Conservation (phyloP, 2,113 vertebrate genomes). For the Platycercus adscitus region DNA sequence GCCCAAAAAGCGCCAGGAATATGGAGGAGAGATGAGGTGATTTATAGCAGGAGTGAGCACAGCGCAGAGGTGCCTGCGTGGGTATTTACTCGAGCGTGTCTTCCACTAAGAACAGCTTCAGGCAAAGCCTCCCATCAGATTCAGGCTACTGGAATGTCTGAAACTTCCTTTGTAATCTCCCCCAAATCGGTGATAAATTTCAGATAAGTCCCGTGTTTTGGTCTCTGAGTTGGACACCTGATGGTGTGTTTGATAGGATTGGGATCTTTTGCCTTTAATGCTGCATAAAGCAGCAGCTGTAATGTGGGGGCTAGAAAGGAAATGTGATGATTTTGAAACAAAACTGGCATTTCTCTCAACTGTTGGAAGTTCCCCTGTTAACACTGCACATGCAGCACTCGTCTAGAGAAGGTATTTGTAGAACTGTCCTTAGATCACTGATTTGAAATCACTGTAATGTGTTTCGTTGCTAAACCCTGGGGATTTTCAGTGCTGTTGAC, state of each 20-base stretch:
- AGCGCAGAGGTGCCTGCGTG: not conserved
- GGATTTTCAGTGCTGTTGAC: not conserved
- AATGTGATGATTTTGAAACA: not conserved
- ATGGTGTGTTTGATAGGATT: not conserved
- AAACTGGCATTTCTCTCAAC: not conserved
- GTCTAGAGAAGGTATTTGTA: not conserved
- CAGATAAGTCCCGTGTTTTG: not conserved
- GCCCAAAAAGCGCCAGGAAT: not conserved
- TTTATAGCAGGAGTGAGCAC: not conserved
- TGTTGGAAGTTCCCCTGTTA: not conserved
- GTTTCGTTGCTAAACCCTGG: not conserved
- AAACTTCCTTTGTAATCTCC: not conserved
- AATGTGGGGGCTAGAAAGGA: not conserved
- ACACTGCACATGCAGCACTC: rapidly evolving
- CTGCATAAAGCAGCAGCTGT: not conserved
- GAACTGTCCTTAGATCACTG: rapidly evolving
- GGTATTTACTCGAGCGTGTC: not conserved
- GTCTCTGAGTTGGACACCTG: not conserved
- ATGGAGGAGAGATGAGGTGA: constrained; percentile 25
- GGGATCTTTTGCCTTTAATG: not conserved
- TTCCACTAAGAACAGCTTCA: not conserved
- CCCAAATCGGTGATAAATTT: not conserved
- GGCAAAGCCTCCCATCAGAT: not conserved
- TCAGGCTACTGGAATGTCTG: not conserved
- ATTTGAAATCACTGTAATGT: not conserved